A percentile compares a stretch with the other conserved stretches of the same genome.
Conservation (phyloP, 1,140 invertebrate species). For the Diabrotica virgifera region DNA sequence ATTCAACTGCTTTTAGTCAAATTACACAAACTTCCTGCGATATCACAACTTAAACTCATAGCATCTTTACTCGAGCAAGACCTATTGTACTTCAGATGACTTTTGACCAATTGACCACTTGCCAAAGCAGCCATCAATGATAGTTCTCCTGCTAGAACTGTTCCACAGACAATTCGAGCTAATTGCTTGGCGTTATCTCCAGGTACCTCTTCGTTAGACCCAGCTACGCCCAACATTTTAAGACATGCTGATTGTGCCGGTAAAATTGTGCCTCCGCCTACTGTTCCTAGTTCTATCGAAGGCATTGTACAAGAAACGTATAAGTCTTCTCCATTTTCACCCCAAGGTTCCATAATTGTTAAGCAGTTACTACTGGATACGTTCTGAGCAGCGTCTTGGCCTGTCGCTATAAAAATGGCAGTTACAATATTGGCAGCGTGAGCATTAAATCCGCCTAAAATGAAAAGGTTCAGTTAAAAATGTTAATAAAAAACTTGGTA, state of each 20-base stretch:
- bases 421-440: constrained; percentile 98
- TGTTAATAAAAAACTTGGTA: too few relatives aligned
- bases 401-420: constrained; percentile 95
- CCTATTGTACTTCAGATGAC: constrained; percentile 86
- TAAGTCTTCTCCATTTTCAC: constrained; percentile 75
- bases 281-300: constrained; percentile 92
- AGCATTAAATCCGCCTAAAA: constrained; percentile 85
- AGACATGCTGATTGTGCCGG: constrained; percentile 87
- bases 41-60: constrained; percentile 12
- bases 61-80: constrained; percentile 42
- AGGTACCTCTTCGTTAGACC: constrained; percentile 60
- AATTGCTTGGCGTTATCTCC: constrained; percentile 86
- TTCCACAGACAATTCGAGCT: constrained; percentile 87
- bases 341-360: constrained; percentile 86
- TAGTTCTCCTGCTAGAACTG: constrained; percentile 94
- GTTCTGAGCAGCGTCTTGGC: constrained; percentile 97
- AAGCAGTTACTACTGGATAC: constrained; percentile 95
- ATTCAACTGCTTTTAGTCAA: not conserved
- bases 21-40: not conserved
- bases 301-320: constrained; percentile 97
- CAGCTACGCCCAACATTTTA: constrained; percentile 87
- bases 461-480: not conserved
- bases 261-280: constrained; percentile 96
- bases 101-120: constrained; percentile 91
- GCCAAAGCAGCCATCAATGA: constrained; percentile 95